A percentile compares a stretch with the other conserved stretches of the same genome.
phyloP scores from a whole-genome alignment of 2,797 vertebrate genomes.

The Melopsittacus undulatus region DNA sequence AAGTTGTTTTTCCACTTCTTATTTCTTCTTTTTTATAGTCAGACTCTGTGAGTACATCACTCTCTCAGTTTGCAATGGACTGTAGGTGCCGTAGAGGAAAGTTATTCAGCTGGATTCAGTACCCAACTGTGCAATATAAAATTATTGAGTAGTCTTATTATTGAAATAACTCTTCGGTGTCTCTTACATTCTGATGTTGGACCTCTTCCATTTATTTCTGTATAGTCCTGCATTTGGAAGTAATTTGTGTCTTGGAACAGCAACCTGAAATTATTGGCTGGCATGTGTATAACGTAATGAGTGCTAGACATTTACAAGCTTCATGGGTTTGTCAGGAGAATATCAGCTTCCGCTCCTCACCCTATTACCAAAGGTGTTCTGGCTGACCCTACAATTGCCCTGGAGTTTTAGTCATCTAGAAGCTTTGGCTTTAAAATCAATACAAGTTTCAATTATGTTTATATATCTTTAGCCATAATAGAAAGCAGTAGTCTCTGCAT shows the following conservation, averaged over 20 bases:
- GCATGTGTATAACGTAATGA: constrained; percentile 30
- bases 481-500: not conserved
- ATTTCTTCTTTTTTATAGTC: not conserved
- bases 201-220: constrained; percentile 28
- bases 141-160: constrained; percentile 7
- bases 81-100: not conserved
- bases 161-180: constrained; percentile 31
- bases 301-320: constrained; percentile 52
- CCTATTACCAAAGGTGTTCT: constrained; percentile 58
- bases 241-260: constrained; percentile 60
- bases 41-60: not conserved
- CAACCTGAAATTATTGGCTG: constrained; percentile 48
- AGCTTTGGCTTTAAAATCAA: constrained; percentile 58
- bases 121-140: not conserved
- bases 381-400: constrained; percentile 50
- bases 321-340: constrained; percentile 49
- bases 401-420: constrained; percentile 45
- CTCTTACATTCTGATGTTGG: constrained; percentile 9
- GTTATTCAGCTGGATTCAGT: not conserved
- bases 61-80: not conserved
- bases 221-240: constrained; percentile 52
- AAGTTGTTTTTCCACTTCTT: not conserved
- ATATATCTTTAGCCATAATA: constrained; percentile 6
- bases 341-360: constrained; percentile 54
- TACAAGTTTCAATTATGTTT: constrained; percentile 43